These are phyloP conservation scores for Lucilia cuprina DNA, from an alignment of 1,140 invertebrate genomes.

Conservation along the genomic window DNA sequence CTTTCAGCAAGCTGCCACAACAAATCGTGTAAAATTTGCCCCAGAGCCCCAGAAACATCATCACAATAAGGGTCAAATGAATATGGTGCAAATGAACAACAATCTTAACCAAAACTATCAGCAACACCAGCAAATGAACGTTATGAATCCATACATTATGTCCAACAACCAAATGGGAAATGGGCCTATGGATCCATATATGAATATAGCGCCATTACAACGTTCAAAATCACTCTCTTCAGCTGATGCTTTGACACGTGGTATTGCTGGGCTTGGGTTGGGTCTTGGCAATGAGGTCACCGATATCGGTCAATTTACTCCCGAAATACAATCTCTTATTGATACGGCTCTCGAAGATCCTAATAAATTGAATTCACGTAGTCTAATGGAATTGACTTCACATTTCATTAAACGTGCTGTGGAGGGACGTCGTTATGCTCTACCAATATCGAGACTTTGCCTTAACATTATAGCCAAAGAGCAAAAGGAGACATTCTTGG, in stretches of 20 bases:
- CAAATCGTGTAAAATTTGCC: constrained; percentile 59
- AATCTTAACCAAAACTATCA: constrained; percentile 45
- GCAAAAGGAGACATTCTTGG: constrained; percentile 84
- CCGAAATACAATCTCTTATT: constrained; percentile 74
- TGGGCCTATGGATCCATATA: constrained; percentile 63
- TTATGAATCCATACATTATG: constrained; percentile 40
- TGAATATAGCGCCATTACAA: constrained; percentile 64
- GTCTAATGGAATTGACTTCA: constrained; percentile 83
- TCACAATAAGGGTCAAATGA: constrained; percentile 40
- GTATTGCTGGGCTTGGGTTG: constrained; percentile 68
- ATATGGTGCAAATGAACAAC: constrained; percentile 40
- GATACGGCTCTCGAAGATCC: constrained; percentile 80
- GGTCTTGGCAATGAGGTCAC: constrained; percentile 70
- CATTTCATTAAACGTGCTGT: constrained; percentile 80
- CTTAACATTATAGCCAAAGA: constrained; percentile 87
- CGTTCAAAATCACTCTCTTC: constrained; percentile 82
- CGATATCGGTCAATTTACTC: constrained; percentile 76
- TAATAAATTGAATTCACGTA: constrained; percentile 76
- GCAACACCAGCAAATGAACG: constrained; percentile 45
- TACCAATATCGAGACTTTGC: constrained; percentile 81
- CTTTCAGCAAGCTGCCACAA: constrained; percentile 37
- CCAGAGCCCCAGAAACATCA: constrained; percentile 47
- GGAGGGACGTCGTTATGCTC: constrained; percentile 78
- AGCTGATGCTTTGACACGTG: constrained; percentile 71
- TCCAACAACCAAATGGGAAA: constrained; percentile 35